These are phyloP conservation scores for Sebastes matsubarae DNA, from an alignment of 2,797 vertebrate species.

Conservation along the genomic window DNA sequence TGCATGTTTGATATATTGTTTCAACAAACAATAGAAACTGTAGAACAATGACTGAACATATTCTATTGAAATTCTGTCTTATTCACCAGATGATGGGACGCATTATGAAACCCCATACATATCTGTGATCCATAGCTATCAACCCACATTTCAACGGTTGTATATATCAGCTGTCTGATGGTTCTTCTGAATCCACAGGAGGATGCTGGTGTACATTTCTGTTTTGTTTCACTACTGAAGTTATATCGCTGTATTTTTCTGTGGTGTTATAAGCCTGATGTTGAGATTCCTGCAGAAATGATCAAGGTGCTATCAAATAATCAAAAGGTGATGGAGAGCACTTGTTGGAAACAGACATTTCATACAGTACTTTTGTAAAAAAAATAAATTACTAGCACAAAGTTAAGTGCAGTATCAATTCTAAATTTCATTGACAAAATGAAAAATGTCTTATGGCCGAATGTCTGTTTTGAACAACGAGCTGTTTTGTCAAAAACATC, in stretches of 20 bases:
- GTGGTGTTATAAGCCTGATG: constrained; percentile 6
- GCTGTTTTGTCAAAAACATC: constrained; percentile 5
- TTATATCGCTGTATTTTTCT: constrained; percentile 43
- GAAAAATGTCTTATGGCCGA: not conserved
- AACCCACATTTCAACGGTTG: not conserved
- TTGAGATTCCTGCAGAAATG: constrained; percentile 5
- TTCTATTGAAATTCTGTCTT: not conserved
- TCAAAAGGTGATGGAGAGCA: constrained; percentile 24
- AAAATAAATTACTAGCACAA: not conserved
- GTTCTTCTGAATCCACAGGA: constrained; percentile 16
- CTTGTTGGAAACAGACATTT: constrained; percentile 66
- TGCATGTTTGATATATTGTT: constrained; percentile 27
- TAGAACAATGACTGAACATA: constrained; percentile 24
- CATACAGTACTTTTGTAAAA: not conserved
- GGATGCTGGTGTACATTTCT: constrained; percentile 34
- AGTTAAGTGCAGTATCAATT: not conserved
- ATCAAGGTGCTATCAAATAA: constrained; percentile 30
- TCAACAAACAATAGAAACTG: constrained; percentile 36
- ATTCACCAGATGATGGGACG: constrained; percentile 6
- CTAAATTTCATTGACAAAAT: not conserved
- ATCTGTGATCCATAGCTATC: not conserved
- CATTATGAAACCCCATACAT: constrained; percentile 1
- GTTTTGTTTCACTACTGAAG: constrained; percentile 57
- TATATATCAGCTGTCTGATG: constrained; percentile 1
- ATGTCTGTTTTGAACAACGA: constrained; percentile 61